These are phyloP conservation scores for Flexamia atlantica DNA, from an alignment of 2,888 invertebrate genomes.

Conservation along the genomic window DNA sequence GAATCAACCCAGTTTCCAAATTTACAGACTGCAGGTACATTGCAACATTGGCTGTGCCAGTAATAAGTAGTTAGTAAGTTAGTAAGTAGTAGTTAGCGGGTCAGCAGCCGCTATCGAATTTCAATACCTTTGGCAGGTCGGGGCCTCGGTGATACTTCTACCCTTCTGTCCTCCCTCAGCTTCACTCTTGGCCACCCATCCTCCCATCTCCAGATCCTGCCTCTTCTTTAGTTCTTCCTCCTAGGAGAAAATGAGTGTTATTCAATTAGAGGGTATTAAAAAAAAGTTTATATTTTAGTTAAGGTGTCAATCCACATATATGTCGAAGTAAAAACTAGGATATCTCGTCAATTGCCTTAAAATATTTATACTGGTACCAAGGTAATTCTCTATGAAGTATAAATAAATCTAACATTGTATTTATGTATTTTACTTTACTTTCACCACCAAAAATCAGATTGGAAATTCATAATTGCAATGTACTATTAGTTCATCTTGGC, in stretches of 20 bases:
- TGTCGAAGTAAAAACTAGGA: no score
- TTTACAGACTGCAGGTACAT: not conserved
- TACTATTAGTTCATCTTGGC: no score
- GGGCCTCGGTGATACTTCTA: not conserved
- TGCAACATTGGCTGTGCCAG: not conserved
- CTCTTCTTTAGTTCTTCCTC: conserved; percentile 70
- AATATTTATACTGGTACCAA: no score
- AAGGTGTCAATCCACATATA: no score
- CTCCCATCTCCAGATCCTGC: conserved; percentile 70
- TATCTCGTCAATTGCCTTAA: no score
- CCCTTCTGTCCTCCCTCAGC: not conserved
- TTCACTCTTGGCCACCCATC: conserved; percentile 66
- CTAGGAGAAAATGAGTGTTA: conserved; percentile 66
- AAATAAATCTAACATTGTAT: no score
- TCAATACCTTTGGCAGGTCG: conserved; percentile 21
- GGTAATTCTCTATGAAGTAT: no score
- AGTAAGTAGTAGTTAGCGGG: not conserved
- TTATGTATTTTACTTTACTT: no score
- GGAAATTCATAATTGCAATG: no score
- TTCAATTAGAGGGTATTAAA: no score
- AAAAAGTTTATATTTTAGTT: no score
- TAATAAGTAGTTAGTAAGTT: not conserved
- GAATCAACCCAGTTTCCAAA: not conserved
- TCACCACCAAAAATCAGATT: no score
- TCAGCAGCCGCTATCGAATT: not conserved